Base-by-base conservation (phyloP, 2,888 invertebrate genomes). In the Pachycephus smyrnensis region DNA sequence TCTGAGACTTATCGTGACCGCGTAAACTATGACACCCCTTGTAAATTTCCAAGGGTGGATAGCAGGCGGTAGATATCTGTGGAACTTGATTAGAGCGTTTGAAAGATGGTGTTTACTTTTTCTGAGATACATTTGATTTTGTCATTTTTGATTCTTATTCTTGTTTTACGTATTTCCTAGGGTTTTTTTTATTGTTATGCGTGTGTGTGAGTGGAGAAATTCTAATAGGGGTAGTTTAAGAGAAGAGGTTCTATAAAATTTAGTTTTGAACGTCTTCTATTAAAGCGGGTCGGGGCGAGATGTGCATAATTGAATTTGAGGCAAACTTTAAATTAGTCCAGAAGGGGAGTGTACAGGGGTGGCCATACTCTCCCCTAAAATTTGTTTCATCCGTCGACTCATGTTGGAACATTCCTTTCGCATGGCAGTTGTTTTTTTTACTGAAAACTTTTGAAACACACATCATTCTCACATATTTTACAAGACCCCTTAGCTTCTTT, bases 1-100 rank as follows among this genome's bases (percentile, higher is more conserved):
- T 80, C 73, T 73, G 83, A 88, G 88, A 90, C 89, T 89, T 90
- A 90, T 90, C 88, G 86, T 86, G 81, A 86, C 87, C 86, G 80
- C 86, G 85, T 82, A 86, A 88, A 88, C 87, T 89, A 88, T 81
- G 84, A 83, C 80, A 40, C 23, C 23, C 55, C 55, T 23, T 55
- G 55, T 55, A 55, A 55, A 55, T 55, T 23, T 55, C 9, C 55
- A 55, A 55, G 55, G 23, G 23, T 55, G 55, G 55, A 23, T 55
- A 55, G 23, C 55, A 55, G 55, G 6, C 55, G 55, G 55, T 55
- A 55, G 55, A 23, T 23, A 55, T 23, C 15, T 15, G 23, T 23
- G 55, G 15, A 55, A 23, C 6, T 55, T 23, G 0, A 55, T 55
- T 55, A 9, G 23, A 55, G 1, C 23, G 9, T 55, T 23, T 23